Evolutionary conservation across 2,888 invertebrate genomes (phyloP), one percentile per base, ranked within the genome.

Genomic region (Diarsia mendica): DNA sequence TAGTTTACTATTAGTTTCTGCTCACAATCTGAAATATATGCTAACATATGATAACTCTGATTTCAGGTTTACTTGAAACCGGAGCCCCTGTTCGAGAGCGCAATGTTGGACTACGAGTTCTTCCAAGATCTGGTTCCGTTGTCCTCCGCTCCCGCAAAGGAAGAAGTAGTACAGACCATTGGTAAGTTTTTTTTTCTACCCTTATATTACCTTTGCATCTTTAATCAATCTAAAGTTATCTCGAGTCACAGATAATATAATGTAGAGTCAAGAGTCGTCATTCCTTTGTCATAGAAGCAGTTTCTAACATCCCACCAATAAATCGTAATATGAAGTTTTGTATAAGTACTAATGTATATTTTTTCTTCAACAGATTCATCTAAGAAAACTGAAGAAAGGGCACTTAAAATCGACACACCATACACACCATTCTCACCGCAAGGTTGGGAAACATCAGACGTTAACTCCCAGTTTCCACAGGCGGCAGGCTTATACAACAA

Each of bases 61-160:
- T 95, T 95, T 90, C 96, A 96, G 96, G 95, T 92, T 88, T 94
- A 89, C 92, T 92, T 95, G 94, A 96, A 96, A 94, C 87, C 93
- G 94, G 96, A 96, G 91, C 94, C 94, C 80, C 89, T 90, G 89
- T 91, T 91, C 93, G 94, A 93, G 92, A 92, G 90, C 92, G 92
- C 92, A 91, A 96, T 96, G 96, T 93, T 93, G 95, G 95, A 97
- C 95, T 97, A 95, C 97, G 98, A 98, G 95, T 97, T 97, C 95
- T 98, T 97, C 96, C 97, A 97, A 97, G 97, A 98, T 95, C 97
- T 98, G 94, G 97, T 96, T 91, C 94, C 94, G 88, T 97, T 96
- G 97, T 97, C 97, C 94, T 96, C 93, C 91, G 94, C 92, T 92
- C 96, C 94, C 94, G 95, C 93, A 92, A 96, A 93, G 95, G 95